phyloP scores from a whole-genome alignment of 2,888 invertebrate species.

The Dromius quadrimaculatus region DNA sequence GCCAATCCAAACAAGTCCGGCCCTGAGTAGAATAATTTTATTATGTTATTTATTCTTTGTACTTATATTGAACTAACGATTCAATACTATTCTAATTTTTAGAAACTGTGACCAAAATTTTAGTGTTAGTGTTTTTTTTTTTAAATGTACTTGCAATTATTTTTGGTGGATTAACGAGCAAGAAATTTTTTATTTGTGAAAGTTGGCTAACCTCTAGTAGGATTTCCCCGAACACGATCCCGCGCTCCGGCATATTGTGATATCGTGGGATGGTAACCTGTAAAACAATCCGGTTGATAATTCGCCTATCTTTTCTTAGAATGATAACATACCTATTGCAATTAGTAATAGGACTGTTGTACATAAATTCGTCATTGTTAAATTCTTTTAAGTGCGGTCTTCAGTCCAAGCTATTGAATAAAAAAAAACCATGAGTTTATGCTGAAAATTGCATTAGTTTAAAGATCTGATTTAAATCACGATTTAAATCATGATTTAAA shows the following conservation, averaged over 20 bases:
- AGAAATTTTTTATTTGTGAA: constrained; percentile 4
- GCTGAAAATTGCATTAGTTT: too few relatives aligned
- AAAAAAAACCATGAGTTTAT: too few relatives aligned
- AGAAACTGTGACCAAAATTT: too few relatives aligned
- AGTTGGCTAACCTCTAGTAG: constrained; percentile 60
- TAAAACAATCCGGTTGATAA: constrained; percentile 14
- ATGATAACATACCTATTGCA: constrained; percentile 39
- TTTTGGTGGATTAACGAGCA: constrained; percentile 6
- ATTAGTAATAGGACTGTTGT: constrained; percentile 38
- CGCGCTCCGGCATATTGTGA: constrained; percentile 56
- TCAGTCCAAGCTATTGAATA: constrained; percentile 20
- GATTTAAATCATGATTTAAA: too few relatives aligned
- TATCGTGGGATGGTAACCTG: constrained; percentile 24
- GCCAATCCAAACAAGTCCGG: too few relatives aligned
- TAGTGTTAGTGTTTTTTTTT: too few relatives aligned
- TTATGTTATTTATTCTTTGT: too few relatives aligned
- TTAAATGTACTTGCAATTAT: too few relatives aligned
- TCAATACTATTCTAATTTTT: too few relatives aligned
- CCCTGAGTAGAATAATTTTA: too few relatives aligned
- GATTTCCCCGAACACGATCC: constrained; percentile 59
- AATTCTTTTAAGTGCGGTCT: constrained; percentile 22
- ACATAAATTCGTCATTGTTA: constrained; percentile 36
- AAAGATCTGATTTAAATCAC: too few relatives aligned
- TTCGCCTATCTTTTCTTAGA: background rate
- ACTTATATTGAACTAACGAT: too few relatives aligned